Base-by-base conservation (phyloP, 30 jellyfish, hydroid and myxozoan species). In the Aurelia sp. region DNA sequence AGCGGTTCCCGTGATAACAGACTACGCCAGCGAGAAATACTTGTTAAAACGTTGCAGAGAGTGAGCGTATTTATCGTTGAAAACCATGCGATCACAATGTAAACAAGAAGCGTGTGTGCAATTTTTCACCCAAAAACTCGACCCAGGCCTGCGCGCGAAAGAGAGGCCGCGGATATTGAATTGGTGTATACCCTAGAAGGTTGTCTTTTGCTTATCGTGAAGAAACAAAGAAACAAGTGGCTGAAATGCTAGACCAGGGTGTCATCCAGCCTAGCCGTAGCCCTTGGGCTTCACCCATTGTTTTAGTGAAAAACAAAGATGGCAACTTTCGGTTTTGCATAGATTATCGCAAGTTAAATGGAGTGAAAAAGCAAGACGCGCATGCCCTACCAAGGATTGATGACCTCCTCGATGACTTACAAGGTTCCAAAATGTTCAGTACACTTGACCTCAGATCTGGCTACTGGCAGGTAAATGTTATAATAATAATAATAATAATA, bases 241-340 rank as follows among this genome's bases (percentile, higher is more conserved):
- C 23, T 67, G 83, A 80, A 30, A 65, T 80, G 90, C 40, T 65
- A 47, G 30, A 68, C 73, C 90, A 76, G 50, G 92, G 81, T 47
- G 66, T 88, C 31, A 81, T 79, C 21, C 83, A 74, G 66, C 93
- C 96, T 20, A 71, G 90, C 66, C 44, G 77, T 47, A 78, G 88
- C 47, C 97, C 90, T 13, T 71, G 94, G 90, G 60, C 90, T 22
- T 79, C 94, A 5, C 94, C 94, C 20, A 52, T 82, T 16, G 93
- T 80, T 5, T 81, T 84, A 23, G 93, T 74, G 18, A 72, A 84
- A 20, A 72, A 84, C 51, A 47, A 66, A 48, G 91, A 81, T 63
- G 84, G 91, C 50, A 65, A 85, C 47, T 35, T 8, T 23, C 68
- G 88, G n/a, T 70, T 82, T 47, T 82, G 92, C 67, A 61, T 75